Conservation (phyloP, 1,140 invertebrate species). For the Helicorthomorpha holstii region DNA sequence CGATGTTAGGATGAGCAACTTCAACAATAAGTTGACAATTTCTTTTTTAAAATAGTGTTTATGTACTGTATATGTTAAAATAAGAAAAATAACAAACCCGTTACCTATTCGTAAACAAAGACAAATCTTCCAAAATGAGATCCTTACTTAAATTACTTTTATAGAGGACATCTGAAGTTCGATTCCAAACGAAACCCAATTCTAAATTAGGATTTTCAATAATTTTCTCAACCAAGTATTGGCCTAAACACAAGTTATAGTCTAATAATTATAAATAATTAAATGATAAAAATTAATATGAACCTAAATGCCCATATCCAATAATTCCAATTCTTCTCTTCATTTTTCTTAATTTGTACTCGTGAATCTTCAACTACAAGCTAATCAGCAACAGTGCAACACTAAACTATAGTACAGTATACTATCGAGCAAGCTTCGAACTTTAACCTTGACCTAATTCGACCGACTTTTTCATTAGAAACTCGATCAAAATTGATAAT, state of each 20-base stretch:
- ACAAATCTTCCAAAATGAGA: constrained; percentile 24
- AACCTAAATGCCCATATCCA: constrained; percentile 34
- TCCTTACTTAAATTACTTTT: constrained; percentile 19
- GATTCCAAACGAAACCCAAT: constrained; percentile 37
- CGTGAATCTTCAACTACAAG: too few species aligned
- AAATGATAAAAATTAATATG: constrained; percentile 5
- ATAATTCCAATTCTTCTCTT: constrained; percentile 28
- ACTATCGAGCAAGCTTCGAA: too few species aligned
- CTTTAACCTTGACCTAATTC: too few species aligned
- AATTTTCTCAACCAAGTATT: constrained; percentile 29
- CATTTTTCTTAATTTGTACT: too few species aligned
- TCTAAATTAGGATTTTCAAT: constrained; percentile 20
- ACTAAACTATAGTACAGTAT: too few species aligned
- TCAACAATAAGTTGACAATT: constrained; percentile 36
- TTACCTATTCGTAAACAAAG: constrained; percentile 18
- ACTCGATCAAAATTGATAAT: too few species aligned
- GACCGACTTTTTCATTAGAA: too few species aligned
- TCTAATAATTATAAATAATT: background rate
- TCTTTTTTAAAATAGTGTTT: too few species aligned
- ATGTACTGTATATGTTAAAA: too few species aligned
- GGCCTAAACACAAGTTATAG: constrained; percentile 19
- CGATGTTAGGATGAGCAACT: constrained; percentile 39
- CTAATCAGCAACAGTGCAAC: too few species aligned
- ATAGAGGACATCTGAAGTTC: constrained; percentile 19
- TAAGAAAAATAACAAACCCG: constrained; percentile 43